phyloP scores from a whole-genome alignment of 1,140 invertebrate species.

The Andricus grossulariae region DNA sequence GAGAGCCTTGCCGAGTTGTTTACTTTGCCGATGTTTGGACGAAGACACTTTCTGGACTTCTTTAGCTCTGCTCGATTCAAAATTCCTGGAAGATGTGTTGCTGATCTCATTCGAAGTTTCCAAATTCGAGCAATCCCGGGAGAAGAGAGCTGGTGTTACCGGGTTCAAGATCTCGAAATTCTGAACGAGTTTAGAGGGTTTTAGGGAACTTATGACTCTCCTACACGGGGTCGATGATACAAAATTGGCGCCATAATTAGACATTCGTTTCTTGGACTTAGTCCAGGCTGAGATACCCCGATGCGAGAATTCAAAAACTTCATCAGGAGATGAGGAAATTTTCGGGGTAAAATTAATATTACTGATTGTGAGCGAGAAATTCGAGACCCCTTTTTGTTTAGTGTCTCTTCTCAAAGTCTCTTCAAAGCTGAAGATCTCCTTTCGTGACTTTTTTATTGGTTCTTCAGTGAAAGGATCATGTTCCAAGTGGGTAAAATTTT shows the following conservation, averaged over 20 bases:
- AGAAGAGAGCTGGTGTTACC: conserved; percentile 40
- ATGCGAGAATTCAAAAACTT: conserved; percentile 48
- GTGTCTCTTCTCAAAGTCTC: conserved; percentile 54
- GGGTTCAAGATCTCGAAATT: conserved; percentile 48
- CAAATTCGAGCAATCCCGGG: conserved; percentile 6
- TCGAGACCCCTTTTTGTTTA: conserved; percentile 34
- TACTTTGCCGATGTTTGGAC: conserved; percentile 48
- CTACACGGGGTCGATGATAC: conserved; percentile 51
- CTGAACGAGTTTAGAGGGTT: conserved; percentile 45
- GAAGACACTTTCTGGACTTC: conserved; percentile 65
- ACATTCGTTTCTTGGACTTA: conserved; percentile 33
- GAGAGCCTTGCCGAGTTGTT: conserved; percentile 51
- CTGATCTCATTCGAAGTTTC: neutral
- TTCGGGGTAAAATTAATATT: conserved; percentile 59
- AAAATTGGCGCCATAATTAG: conserved; percentile 54
- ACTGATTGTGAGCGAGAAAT: conserved; percentile 64
- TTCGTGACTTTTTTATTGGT: neutral
- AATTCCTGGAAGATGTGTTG: conserved; percentile 29
- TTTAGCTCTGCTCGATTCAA: conserved; percentile 47
- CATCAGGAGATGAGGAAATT: conserved; percentile 9
- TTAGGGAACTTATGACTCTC: conserved; percentile 33
- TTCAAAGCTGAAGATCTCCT: neutral
- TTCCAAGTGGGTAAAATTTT: neutral
- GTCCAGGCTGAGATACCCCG: conserved; percentile 50
- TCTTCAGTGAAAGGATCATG: neutral